phyloP scores from a whole-genome alignment of 2,113 vertebrate genomes.

The Alectura lathami region DNA sequence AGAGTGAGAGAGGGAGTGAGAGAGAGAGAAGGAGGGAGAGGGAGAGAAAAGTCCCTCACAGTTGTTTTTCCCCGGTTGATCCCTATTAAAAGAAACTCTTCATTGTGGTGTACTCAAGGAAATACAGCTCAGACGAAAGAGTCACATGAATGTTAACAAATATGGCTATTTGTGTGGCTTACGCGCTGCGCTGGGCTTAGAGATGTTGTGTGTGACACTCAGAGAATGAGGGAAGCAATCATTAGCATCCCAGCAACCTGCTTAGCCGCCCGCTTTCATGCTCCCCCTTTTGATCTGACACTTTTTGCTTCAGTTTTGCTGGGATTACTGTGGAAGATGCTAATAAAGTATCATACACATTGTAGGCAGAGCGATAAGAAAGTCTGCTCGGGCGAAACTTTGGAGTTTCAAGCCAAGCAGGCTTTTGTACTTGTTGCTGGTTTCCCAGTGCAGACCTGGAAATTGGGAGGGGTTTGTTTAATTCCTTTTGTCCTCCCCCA shows the following conservation, averaged over 20 bases:
- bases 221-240: slow-evolving; percentile 76
- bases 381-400: slow-evolving; percentile 57
- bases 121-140: slow-evolving; percentile 68
- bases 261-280: slow-evolving; percentile 69
- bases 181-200: slow-evolving; percentile 59
- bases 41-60: slow-evolving; percentile 71
- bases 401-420: background rate
- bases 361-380: slow-evolving; percentile 67
- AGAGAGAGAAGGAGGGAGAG: slow-evolving; percentile 59
- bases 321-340: slow-evolving; percentile 58
- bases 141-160: slow-evolving; percentile 72
- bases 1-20: slow-evolving; percentile 75
- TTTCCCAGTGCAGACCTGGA: background rate
- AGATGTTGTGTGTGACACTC: slow-evolving; percentile 73
- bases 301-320: slow-evolving; percentile 61
- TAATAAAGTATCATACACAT: slow-evolving; percentile 60
- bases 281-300: slow-evolving; percentile 72
- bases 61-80: slow-evolving; percentile 70
- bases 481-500: background rate
- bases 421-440: slow-evolving; percentile 61
- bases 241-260: slow-evolving; percentile 76
- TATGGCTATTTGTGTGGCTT: slow-evolving; percentile 78
- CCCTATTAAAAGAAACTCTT: slow-evolving; percentile 75
- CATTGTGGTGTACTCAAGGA: slow-evolving; percentile 73
- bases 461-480: background rate